These are phyloP conservation scores for Gryllus longicercus DNA, from an alignment of 2,888 invertebrate genomes.

Conservation along the genomic window DNA sequence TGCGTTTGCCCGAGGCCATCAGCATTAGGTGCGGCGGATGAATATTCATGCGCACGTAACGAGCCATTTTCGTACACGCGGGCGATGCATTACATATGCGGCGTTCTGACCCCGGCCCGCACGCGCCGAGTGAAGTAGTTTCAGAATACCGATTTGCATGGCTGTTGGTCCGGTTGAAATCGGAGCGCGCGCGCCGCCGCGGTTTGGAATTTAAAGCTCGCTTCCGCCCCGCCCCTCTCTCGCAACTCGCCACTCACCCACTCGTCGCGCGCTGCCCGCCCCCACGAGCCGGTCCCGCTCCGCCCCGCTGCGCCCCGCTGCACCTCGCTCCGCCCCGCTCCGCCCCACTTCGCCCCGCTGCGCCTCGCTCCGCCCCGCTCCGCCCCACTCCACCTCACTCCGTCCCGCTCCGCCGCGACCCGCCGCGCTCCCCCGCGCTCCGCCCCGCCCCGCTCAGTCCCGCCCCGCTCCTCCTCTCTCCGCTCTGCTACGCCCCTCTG, in stretches of 20 bases:
- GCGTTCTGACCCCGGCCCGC: background rate
- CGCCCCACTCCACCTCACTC: too few relatives aligned
- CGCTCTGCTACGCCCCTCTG: too few relatives aligned
- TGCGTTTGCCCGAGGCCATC: constrained; percentile 6
- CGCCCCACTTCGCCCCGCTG: too few relatives aligned
- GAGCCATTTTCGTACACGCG: constrained; percentile 17
- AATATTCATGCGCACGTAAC: constrained; percentile 17
- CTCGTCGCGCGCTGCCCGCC: too few relatives aligned
- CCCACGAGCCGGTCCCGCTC: too few relatives aligned
- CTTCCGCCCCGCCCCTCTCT: background rate
- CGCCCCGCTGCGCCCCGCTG: too few relatives aligned
- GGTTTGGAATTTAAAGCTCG: background rate
- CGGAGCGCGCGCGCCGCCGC: background rate
- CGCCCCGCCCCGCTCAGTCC: too few relatives aligned
- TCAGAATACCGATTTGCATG: constrained; percentile 17
- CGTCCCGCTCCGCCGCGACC: too few relatives aligned
- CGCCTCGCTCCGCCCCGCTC: too few relatives aligned
- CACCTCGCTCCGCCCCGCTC: too few relatives aligned
- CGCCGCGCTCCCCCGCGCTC: too few relatives aligned
- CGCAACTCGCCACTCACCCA: background rate
- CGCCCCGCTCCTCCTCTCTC: too few relatives aligned
- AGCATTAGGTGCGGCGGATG: constrained; percentile 11
- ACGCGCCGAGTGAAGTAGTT: constrained; percentile 17
- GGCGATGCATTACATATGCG: constrained; percentile 9
- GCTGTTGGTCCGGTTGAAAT: background rate